These are phyloP conservation scores for Cebuella pygmaea DNA, from an alignment of 2,797 vertebrate genomes.

Conservation along the genomic window DNA sequence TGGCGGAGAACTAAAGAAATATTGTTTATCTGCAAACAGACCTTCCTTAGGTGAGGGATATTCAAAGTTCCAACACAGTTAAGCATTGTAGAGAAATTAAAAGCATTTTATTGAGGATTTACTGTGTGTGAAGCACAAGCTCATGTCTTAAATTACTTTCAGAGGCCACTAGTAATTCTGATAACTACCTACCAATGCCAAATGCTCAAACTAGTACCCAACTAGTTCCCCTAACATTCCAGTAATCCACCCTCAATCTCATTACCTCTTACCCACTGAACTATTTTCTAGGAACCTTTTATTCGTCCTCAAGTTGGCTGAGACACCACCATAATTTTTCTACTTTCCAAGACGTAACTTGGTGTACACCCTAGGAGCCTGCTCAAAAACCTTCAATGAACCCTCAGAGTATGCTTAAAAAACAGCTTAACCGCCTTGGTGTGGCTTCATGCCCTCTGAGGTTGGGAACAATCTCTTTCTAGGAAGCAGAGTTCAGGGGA, in stretches of 20 bases:
- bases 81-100: neutral
- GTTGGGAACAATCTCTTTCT: neutral
- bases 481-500: neutral
- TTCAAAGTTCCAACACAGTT: neutral
- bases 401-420: neutral
- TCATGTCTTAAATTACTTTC: neutral
- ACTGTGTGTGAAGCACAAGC: neutral
- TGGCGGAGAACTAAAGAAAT: neutral
- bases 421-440: neutral
- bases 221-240: neutral
- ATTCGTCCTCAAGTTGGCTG: neutral
- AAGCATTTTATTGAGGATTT: neutral
- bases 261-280: neutral
- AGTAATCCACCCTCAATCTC: neutral
- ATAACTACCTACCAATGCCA: neutral
- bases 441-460: neutral
- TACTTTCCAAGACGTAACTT: neutral
- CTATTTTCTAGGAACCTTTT: neutral
- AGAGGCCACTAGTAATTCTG: neutral
- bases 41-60: neutral
- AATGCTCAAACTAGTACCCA: neutral
- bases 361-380: neutral
- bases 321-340: neutral
- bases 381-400: neutral
- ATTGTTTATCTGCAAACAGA: neutral